phyloP scores from a whole-genome alignment of 2,113 vertebrate genomes.

The Phocoena sinus region DNA sequence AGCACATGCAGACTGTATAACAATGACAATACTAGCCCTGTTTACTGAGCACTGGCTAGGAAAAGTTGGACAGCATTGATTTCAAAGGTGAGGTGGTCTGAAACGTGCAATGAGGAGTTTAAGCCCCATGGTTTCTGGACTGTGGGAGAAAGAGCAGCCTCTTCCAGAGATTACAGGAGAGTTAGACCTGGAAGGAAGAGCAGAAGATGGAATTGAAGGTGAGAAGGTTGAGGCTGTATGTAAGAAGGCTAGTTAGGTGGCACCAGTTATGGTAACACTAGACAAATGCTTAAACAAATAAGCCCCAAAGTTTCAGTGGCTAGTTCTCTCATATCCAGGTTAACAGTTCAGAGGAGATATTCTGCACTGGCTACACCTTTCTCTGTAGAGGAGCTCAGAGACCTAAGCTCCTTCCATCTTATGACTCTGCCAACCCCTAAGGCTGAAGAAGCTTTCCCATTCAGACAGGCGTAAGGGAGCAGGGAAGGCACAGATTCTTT shows the following conservation, averaged over 20 bases:
- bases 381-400: neutral
- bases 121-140: neutral
- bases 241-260: neutral
- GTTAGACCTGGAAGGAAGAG: neutral
- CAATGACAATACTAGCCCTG: neutral
- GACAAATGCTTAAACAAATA: neutral
- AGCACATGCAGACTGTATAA: neutral
- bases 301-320: neutral
- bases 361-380: neutral
- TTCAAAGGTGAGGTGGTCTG: neutral
- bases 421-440: neutral
- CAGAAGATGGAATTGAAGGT: neutral
- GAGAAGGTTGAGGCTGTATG: neutral
- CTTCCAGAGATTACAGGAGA: neutral
- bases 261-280: neutral
- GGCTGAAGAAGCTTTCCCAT: neutral
- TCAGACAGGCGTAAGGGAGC: neutral
- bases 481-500: neutral
- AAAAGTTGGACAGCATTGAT: neutral
- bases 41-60: neutral
- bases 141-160: neutral
- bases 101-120: neutral
- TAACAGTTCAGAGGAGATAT: neutral
- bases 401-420: neutral
- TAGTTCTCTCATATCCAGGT: neutral